A percentile compares a stretch with the other conserved stretches of the same genome.
These are phyloP conservation scores for Calameuta pallipes DNA, from an alignment of 2,888 invertebrate species.

Conservation along the genomic window DNA sequence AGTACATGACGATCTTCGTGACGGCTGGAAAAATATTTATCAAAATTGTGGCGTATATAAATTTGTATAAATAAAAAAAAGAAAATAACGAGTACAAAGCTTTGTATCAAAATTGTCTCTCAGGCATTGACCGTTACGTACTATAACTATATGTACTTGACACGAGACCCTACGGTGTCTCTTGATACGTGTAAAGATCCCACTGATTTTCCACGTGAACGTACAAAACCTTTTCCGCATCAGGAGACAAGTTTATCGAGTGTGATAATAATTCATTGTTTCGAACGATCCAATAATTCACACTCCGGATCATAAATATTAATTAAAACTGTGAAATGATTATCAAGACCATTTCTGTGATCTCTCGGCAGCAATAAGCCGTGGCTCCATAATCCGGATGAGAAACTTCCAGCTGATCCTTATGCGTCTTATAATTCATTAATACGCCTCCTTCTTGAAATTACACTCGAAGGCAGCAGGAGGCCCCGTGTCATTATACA, in stretches of 20 bases:
- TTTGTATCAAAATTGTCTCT: neutral
- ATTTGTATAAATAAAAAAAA: neutral
- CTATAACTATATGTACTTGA: neutral
- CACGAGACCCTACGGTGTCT: too few species aligned
- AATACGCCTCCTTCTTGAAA: neutral
- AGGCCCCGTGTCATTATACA: neutral
- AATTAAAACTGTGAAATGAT: neutral
- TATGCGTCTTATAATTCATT: neutral
- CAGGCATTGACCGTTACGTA: neutral
- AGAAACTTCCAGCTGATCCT: neutral
- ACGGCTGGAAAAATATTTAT: neutral
- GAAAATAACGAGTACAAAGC: neutral
- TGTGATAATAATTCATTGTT: neutral
- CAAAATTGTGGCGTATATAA: neutral
- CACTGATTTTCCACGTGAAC: neutral
- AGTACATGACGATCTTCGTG: neutral
- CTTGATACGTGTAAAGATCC: neutral
- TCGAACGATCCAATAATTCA: neutral
- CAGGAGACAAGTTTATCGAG: neutral
- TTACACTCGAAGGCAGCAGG: neutral
- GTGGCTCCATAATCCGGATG: neutral
- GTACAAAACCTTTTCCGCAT: neutral
- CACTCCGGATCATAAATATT: neutral
- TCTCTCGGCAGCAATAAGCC: neutral
- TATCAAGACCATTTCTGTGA: neutral